Conservation (phyloP, 2,888 invertebrate genomes). For the Chydorus sphaericus region DNA sequence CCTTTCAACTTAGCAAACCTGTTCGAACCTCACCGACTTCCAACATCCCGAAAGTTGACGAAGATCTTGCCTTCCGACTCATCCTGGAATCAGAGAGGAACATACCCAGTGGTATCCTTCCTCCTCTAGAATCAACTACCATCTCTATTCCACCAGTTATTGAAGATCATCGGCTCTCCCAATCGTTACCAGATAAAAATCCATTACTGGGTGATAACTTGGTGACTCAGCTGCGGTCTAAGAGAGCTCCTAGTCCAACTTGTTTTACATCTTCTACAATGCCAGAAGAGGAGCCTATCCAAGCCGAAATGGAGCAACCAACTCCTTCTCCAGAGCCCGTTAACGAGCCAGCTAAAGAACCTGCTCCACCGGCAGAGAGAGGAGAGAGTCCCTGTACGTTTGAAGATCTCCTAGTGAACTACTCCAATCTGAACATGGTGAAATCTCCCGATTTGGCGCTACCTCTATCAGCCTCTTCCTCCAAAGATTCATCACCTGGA, state of each 20-base stretch:
- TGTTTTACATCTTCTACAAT: too few relatives aligned
- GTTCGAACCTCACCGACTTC: neutral
- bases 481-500: neutral
- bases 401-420: constrained; percentile 3
- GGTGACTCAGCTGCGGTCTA: neutral
- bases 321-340: too few relatives aligned
- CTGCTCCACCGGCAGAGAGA: neutral
- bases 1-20: neutral
- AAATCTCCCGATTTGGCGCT: neutral
- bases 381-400: constrained; percentile 7
- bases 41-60: constrained; percentile 3
- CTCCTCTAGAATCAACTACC: neutral
- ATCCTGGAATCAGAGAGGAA: constrained; percentile 10
- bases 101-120: neutral
- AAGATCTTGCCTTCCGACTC: constrained; percentile 11
- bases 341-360: neutral
- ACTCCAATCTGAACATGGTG: neutral
- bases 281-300: too few relatives aligned
- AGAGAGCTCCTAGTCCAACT: too few relatives aligned
- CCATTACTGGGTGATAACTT: too few relatives aligned
- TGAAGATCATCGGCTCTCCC: neutral
- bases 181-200: neutral
- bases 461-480: neutral
- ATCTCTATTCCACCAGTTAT: neutral
- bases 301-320: neutral